Conservation (phyloP, 2,888 invertebrate genomes). For the Microctonus brassicae region DNA sequence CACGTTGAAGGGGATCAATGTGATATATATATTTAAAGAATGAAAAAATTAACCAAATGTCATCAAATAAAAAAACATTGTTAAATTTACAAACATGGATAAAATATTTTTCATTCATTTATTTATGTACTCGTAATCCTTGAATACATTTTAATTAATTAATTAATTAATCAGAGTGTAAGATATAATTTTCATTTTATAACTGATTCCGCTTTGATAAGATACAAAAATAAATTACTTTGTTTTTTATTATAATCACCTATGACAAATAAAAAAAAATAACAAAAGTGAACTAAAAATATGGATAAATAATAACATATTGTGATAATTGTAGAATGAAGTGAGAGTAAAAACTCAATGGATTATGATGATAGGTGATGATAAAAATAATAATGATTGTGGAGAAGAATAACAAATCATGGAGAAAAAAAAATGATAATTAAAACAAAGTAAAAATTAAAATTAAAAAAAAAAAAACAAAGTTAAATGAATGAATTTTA, state of each 20-base stretch:
- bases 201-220: too few species aligned
- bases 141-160: too few species aligned
- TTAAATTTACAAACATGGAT: too few species aligned
- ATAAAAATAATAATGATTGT: background rate
- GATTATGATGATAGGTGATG: background rate
- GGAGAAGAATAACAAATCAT: background rate
- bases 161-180: too few species aligned
- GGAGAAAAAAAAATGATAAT: background rate
- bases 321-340: constrained; percentile 45
- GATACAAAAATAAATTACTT: too few species aligned
- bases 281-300: constrained; percentile 10
- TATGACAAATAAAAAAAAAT: constrained; percentile 4
- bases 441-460: background rate
- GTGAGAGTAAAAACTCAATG: background rate
- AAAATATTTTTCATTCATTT: too few species aligned
- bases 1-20: too few species aligned
- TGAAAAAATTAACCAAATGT: too few species aligned
- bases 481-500: constrained; percentile 5
- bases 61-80: too few species aligned
- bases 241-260: background rate
- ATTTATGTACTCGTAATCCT: too few species aligned
- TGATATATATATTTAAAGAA: too few species aligned
- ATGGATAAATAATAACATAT: constrained; percentile 37
- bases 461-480: background rate
- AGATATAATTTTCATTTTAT: too few species aligned